Evolutionary conservation across 23 tunicate species (phyloP), one percentile per base, ranked within the genome.

Genomic region (Styela clava): DNA sequence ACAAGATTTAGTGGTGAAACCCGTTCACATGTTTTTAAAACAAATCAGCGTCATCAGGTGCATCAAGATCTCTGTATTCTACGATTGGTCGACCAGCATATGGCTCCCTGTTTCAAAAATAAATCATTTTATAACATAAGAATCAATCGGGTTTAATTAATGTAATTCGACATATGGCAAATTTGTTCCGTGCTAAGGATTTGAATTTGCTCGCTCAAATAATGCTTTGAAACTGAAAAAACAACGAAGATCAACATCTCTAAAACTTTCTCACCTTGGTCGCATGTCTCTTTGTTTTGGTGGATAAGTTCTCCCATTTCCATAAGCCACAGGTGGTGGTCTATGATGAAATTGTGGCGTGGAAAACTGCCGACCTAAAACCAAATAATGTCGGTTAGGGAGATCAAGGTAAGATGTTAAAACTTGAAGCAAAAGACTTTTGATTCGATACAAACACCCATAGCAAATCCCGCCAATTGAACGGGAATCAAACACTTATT

Each of bases 41-140:
- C 32, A 93, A 93, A 74, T 86, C 97, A 2, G 84, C 86, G 73
- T 85, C 99, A 61, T 96, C 99, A 9, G 99, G 99, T 34, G 99
- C 99, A 61, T 96, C 99, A 35, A 96, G 86, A 79, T 96, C 99
- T 61, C 85, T 91, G 74, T 96, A 96, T 20, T 85, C 94, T 22
- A 88, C 88, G 32, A 88, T 86, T 5, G 94, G 90, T 3, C 99
- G 94, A 29, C 63, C 81, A 5, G 81, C 32, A 52, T 76, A 76
- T 25, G 81, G 65, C 27, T 76, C 81, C n/a, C 52, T 67, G n/a
- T n/a, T n/a, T n/a, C n/a, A n/a, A 23, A 23, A 61, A 61, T 21
- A 61, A 61, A 61, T 61, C 22, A 61, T 61, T 61, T 61, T 61
- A 22, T 21, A 20, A 56, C n/a, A 21, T 61, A 21, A 61, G 64